These are phyloP conservation scores for Rhagoletis pomonella DNA, from an alignment of 1,140 invertebrate species.

Conservation along the genomic window DNA sequence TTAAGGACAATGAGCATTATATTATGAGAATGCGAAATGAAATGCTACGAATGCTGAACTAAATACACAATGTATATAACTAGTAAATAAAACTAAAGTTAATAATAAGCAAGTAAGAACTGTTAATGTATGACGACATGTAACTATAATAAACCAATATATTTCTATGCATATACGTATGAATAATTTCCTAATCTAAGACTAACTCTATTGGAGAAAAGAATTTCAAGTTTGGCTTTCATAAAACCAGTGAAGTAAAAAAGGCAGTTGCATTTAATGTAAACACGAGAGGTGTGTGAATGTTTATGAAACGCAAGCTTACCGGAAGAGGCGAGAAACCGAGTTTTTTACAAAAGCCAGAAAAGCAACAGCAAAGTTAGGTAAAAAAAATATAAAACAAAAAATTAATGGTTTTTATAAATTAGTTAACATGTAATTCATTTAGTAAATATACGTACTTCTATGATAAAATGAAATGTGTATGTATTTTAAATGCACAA, in stretches of 20 bases:
- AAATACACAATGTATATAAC: conserved; percentile 19
- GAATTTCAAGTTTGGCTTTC: not conserved
- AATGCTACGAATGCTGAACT: not conserved
- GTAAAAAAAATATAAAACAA: not conserved
- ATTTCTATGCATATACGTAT: not conserved
- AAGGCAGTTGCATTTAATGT: not conserved
- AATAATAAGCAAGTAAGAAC: not conserved
- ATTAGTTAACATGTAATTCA: conserved; percentile 1
- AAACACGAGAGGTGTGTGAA: too few species aligned
- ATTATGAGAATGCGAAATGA: not conserved
- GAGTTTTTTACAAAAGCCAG: not conserved
- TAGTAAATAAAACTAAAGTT: not conserved
- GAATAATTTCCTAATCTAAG: not conserved
- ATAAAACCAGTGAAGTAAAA: not conserved
- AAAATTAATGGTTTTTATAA: not conserved
- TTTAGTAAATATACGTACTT: not conserved
- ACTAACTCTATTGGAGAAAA: not conserved
- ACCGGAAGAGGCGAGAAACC: not conserved
- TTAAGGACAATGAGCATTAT: not conserved
- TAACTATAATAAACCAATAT: conserved; percentile 25
- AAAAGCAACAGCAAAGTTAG: not conserved
- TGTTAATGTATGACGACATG: conserved; percentile 2
- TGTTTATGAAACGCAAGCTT: not conserved
- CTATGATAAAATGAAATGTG: not conserved
- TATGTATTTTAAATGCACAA: not conserved